These are phyloP conservation scores for Muntiacus muntjak DNA, from an alignment of 2,113 vertebrate genomes.

Conservation along the genomic window DNA sequence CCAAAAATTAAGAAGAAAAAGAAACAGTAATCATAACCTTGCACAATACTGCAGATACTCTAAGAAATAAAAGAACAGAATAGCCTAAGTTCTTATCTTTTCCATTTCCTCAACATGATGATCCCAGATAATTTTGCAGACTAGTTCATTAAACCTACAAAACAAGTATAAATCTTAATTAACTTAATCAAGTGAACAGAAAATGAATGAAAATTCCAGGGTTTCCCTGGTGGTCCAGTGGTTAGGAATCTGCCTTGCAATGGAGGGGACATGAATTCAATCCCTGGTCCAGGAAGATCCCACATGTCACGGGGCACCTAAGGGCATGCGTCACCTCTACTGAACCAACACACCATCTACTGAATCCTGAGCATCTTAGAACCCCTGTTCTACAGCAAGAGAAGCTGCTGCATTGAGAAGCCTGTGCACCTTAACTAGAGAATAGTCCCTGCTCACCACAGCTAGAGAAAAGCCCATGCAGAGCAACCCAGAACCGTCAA, in stretches of 20 bases:
- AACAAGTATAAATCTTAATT: not conserved
- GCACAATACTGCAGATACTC: not conserved
- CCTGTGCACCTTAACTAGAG: not conserved
- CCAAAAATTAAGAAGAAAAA: not conserved
- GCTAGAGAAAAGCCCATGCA: not conserved
- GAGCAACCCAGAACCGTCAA: fast-evolving
- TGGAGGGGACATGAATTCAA: not conserved
- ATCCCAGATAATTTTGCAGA: not conserved
- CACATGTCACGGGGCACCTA: not conserved
- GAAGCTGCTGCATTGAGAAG: not conserved
- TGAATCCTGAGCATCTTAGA: not conserved
- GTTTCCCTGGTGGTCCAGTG: not conserved
- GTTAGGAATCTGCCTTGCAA: not conserved
- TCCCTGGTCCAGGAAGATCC: not conserved
- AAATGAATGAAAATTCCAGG: not conserved
- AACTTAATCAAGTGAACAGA: not conserved
- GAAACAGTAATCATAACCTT: not conserved
- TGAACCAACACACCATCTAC: not conserved
- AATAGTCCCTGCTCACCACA: not conserved
- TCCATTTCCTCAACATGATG: not conserved
- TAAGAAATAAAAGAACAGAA: not conserved
- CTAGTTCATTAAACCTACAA: not conserved
- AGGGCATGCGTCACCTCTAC: not conserved
- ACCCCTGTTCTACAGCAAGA: not conserved
- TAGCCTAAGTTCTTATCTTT: not conserved